Base-by-base conservation (phyloP, 2,113 vertebrate genomes). In the Brachyistius frenatus region DNA sequence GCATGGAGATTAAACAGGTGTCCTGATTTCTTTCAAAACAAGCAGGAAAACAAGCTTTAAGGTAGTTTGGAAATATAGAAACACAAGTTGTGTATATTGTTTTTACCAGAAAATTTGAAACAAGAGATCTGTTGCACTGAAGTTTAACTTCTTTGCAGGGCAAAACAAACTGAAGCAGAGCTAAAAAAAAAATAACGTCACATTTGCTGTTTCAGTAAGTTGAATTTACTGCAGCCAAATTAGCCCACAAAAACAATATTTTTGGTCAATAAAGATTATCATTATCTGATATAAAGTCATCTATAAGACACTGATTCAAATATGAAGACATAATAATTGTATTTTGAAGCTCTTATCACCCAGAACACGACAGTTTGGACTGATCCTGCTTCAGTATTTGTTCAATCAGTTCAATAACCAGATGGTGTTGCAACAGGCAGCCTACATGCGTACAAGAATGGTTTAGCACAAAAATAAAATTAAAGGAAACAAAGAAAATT, bases 1-100 rank as follows among this genome's bases (percentile, higher is more conserved):
- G 16, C 8, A 3, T 63, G 30, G 8, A n/a, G 16, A n/a, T 66
- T 33, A 33, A 62, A 41, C 91, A 91, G 72, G 72, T 90, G 37
- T 57, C 3, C 5, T 15, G 9, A 2, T 3, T 49, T 31, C 33
- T 77, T 60, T 55, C 32, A 15, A 69, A 80, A 68, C 15, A 30
- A 41, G 1, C 2, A 33, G 10, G 2, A 7, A 39, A 68, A 54
- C 72, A 33, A 78, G 10, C 5, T 55, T 41, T 0, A 1, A 31
- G 52, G 52, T n/a, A n/a, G 9, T 6, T 30, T 11, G 53, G 30
- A 54, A 31, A 39, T 15, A 49, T 47, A 16, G 5, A 64, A 41
- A 66, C 6, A 52, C 3, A 15, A 56, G 16, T 6, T 52, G 49
- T 52, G 16, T 2, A 52, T 52, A 16, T 7, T n/a, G 49, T 52